Evolutionary conservation across 2,113 vertebrate species (phyloP).

Genomic region (Gymnobelideus leadbeateri): DNA sequence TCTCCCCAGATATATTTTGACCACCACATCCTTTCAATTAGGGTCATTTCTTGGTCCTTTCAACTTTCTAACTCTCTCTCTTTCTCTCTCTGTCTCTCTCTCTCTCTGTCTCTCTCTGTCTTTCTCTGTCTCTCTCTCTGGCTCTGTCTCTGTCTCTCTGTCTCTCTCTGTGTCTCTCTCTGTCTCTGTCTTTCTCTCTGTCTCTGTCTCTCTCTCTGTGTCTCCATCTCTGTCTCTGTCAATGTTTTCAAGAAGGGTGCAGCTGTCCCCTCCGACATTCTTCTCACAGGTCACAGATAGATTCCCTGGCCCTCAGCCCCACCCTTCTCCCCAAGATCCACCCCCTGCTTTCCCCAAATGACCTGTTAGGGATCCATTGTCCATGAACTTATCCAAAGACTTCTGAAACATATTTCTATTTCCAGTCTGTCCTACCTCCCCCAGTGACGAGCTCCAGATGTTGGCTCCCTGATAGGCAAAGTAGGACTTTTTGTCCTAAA

Average conservation of each 20-base stretch:
- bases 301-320: background rate
- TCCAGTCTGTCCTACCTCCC: conserved; percentile 58
- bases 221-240: background rate
- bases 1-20: background rate
- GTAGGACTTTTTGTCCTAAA: conserved; percentile 67
- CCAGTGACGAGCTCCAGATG: conserved; percentile 76
- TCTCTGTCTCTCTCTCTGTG: too few species aligned
- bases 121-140: too few species aligned
- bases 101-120: too few species aligned
- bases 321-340: background rate
- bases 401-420: conserved; percentile 66
- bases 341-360: background rate
- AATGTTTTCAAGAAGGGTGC: background rate
- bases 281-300: background rate
- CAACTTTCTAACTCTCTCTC: background rate
- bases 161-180: too few species aligned
- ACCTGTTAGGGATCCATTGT: background rate
- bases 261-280: background rate
- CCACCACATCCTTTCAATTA: background rate
- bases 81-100: background rate
- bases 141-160: background rate
- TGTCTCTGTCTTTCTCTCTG: too few species aligned
- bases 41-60: background rate
- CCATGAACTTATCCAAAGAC: conserved; percentile 39
- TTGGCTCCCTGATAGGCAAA: conserved; percentile 52